Conservation (phyloP, 1,140 invertebrate genomes). For the Lepidurus packardi region DNA sequence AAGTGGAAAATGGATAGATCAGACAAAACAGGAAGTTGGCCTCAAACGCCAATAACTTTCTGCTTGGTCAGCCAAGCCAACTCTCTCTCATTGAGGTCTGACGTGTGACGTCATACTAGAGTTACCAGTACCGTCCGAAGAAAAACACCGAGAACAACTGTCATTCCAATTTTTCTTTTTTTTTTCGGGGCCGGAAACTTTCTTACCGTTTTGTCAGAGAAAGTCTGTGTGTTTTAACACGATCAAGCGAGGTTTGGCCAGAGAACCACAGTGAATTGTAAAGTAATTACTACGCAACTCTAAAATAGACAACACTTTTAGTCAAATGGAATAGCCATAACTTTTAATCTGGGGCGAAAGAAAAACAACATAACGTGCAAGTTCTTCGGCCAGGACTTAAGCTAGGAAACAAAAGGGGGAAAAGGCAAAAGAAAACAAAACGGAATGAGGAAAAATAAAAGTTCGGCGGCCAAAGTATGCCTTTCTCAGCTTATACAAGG, state of each 20-base stretch:
- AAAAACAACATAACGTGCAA: too few species aligned
- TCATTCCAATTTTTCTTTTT: neutral
- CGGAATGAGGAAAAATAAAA: neutral
- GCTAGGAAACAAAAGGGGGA: too few species aligned
- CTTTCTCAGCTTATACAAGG: neutral
- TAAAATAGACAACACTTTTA: too few species aligned
- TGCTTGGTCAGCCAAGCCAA: neutral
- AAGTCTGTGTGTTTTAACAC: neutral
- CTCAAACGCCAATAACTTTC: neutral
- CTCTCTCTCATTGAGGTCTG: constrained; percentile 9
- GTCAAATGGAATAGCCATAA: too few species aligned
- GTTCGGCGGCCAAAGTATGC: neutral
- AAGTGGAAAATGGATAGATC: neutral
- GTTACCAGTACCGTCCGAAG: neutral
- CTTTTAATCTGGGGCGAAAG: too few species aligned
- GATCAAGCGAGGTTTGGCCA: neutral
- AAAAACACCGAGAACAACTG: neutral
- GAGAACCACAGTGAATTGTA: neutral
- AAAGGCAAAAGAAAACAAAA: neutral
- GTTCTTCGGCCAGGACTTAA: too few species aligned
- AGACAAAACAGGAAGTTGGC: neutral
- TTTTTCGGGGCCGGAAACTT: neutral
- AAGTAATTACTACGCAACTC: too few species aligned
- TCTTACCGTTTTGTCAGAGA: neutral
- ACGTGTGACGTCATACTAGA: neutral